These are phyloP conservation scores for Lagodon rhomboides DNA, from an alignment of 2,797 vertebrate species.

Conservation along the genomic window DNA sequence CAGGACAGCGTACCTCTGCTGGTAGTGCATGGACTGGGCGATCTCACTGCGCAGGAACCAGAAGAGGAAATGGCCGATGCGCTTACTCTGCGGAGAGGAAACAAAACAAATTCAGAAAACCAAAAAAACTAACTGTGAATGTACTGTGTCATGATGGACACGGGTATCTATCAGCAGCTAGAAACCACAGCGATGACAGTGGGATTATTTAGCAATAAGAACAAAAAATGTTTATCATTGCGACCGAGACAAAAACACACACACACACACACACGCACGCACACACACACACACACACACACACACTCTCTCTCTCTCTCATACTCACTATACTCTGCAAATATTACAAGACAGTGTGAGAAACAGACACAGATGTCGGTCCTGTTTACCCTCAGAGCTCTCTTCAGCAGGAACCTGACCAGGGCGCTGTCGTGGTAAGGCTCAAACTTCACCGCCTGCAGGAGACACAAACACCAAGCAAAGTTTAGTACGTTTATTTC, in stretches of 20 bases:
- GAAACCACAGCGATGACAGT: neutral
- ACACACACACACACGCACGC: neutral
- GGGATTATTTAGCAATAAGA: too few relatives aligned
- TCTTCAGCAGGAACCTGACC: constrained; percentile 95
- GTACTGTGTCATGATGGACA: too few relatives aligned
- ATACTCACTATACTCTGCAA: too few relatives aligned
- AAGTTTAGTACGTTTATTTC: neutral
- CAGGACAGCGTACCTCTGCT: constrained; percentile 96
- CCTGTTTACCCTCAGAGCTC: constrained; percentile 92
- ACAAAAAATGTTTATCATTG: neutral
- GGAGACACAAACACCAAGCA: constrained; percentile 15
- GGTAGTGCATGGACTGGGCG: constrained; percentile 98
- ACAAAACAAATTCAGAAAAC: neutral
- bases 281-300: too few relatives aligned
- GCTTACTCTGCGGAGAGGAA: constrained; percentile 90
- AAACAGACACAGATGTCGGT: neutral
- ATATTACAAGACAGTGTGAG: neutral
- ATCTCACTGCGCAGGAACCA: constrained; percentile 99
- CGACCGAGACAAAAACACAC: neutral
- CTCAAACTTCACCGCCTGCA: constrained; percentile 98
- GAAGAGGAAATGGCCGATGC: constrained; percentile 98
- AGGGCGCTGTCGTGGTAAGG: constrained; percentile 98
- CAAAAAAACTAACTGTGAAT: neutral
- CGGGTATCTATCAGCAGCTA: neutral
- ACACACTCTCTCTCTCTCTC: too few relatives aligned